Evolutionary conservation across 2,888 invertebrate species (phyloP).

Genomic region (Lordiphosa andalusiaca): DNA sequence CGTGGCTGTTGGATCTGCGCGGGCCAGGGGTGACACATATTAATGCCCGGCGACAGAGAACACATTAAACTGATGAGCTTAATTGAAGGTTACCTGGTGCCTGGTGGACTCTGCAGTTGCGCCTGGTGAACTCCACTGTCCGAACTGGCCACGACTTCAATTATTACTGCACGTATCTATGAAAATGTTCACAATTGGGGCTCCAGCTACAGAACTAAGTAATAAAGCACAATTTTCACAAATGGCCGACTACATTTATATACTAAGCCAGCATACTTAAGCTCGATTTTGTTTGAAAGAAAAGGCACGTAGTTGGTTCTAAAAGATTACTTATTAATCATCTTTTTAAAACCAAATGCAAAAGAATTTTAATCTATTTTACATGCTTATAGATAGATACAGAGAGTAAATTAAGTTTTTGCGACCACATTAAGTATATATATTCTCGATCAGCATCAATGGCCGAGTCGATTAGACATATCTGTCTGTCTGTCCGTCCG

Average conservation of each 20-base stretch:
- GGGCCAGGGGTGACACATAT: constrained; percentile 57
- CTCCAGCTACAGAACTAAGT: constrained; percentile 1
- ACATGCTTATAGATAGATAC: too few relatives aligned
- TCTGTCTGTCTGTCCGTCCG: too few relatives aligned
- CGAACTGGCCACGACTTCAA: constrained; percentile 21
- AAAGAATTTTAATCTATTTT: too few relatives aligned
- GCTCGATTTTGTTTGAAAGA: too few relatives aligned
- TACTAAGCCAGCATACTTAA: background rate
- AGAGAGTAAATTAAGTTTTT: too few relatives aligned
- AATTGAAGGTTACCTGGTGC: constrained; percentile 68
- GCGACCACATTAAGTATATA: too few relatives aligned
- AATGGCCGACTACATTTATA: background rate
- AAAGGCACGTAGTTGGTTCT: too few relatives aligned
- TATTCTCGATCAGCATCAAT: too few relatives aligned
- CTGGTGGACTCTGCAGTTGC: constrained; percentile 15
- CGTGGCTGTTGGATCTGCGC: constrained; percentile 36
- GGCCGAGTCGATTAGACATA: too few relatives aligned
- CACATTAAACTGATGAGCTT: constrained; percentile 75
- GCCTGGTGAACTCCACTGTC: constrained; percentile 14
- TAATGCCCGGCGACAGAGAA: constrained; percentile 63
- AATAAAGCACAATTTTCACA: background rate
- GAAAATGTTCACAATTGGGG: constrained; percentile 6
- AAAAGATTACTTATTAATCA: too few relatives aligned
- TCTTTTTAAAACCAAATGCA: too few relatives aligned
- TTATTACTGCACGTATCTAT: constrained; percentile 45